Base-by-base conservation (phyloP, 2,113 vertebrate genomes). In the Todiramphus chloris region DNA sequence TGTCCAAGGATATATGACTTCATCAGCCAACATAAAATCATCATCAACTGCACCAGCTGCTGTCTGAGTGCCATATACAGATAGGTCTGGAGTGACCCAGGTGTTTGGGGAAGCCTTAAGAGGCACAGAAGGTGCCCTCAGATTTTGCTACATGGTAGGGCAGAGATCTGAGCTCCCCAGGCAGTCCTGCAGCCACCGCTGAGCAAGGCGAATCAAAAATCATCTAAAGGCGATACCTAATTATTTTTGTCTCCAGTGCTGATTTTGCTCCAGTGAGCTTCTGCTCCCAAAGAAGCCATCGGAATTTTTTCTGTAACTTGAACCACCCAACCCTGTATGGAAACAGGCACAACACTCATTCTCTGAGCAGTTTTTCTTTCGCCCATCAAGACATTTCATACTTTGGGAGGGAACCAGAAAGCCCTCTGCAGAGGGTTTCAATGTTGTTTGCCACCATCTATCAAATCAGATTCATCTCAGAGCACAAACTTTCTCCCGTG, bases 291-390 rank as follows among this genome's bases (percentile, higher is more conserved):
- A 75, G 64, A 67, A 60, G 23, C 28, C 1, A 1, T 16, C 39
- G 58, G 70, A 85, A 82, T 16, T 91, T 79, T 60, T 69, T 55
- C 39, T n/a, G 39, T 62, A 35, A 44, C 80, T 70, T 74, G 56
- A 67, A 83, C 30, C 6, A 2, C 53, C 27, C 46, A 43, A 2
- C 21, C 89, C 76, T 35, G 4, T 51, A 4, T 27, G 43, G n/a
- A 48, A 83, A 43, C 16, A 9, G n/a, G 27, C 3, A 5, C 43
- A 28, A 9, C 1, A 0, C 80, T 63, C 5, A 0, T 63, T 73
- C n/a, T 62, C 76, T 44, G 68, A 63, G 28, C 44, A 17, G 12
- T 9, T 5, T 14, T 25, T 37, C 4, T 8, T 5, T 16, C 23
- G 37, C 4, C 11, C 4, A 11, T 60, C 19, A 44, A 75, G 55